Evolutionary conservation across 2,888 invertebrate genomes (phyloP).

Genomic region (Heteromurus nitidus): DNA sequence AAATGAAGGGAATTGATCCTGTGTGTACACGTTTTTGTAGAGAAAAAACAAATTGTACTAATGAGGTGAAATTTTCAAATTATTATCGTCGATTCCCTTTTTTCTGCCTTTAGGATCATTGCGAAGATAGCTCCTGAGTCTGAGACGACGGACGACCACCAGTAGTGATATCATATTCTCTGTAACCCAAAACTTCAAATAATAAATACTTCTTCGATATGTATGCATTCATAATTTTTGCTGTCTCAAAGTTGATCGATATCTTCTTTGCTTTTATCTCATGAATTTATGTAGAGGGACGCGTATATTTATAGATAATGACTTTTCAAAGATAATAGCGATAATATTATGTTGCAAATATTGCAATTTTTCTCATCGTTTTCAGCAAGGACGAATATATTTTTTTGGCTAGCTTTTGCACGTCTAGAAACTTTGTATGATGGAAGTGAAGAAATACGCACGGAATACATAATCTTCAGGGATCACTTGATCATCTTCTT

Average conservation of each 20-base stretch:
- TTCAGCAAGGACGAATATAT: constrained; percentile 46
- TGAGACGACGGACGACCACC: constrained; percentile 63
- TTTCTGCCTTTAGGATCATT: constrained; percentile 20
- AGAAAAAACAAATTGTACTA: constrained; percentile 56
- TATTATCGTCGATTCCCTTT: constrained; percentile 25
- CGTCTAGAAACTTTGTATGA: no score
- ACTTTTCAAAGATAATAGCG: neutral
- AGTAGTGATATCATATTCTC: constrained; percentile 46
- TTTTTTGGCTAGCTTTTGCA: no score
- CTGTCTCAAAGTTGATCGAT: constrained; percentile 3
- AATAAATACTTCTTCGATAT: neutral
- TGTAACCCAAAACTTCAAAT: neutral
- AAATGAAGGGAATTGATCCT: constrained; percentile 23
- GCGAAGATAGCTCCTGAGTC: constrained; percentile 28
- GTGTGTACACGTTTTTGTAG: constrained; percentile 40
- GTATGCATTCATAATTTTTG: neutral
- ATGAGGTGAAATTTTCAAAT: constrained; percentile 56
- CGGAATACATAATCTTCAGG: neutral
- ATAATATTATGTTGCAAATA: neutral
- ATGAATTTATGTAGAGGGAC: neutral
- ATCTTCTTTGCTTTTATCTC: constrained; percentile 8
- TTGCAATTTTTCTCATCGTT: constrained; percentile 3
- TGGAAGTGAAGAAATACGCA: no score
- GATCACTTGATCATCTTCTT: neutral
- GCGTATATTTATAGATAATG: neutral